A percentile compares a stretch with the other conserved stretches of the same genome.
phyloP scores from a whole-genome alignment of 2,113 vertebrate species.

The Vireo altiloquus region DNA sequence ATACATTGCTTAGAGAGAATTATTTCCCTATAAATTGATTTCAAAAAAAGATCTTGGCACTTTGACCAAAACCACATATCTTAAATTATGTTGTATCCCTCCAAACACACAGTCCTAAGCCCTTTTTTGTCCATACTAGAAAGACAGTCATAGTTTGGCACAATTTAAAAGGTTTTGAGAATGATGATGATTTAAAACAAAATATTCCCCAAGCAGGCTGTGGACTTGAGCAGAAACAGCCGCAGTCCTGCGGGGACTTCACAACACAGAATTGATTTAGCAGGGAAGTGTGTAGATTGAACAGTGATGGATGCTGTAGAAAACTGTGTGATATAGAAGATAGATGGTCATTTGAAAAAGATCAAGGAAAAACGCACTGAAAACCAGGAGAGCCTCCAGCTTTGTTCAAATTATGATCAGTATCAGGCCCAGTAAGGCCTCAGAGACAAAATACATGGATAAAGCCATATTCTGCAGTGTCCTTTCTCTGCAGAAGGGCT shows the following conservation, averaged over 20 bases:
- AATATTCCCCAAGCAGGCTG: slow-evolving; percentile 36
- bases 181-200: slow-evolving; percentile 45
- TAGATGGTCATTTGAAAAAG: slow-evolving; percentile 41
- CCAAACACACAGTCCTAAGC: slow-evolving; percentile 27
- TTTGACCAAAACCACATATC: slow-evolving; percentile 46
- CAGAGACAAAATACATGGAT: not conserved
- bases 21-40: slow-evolving; percentile 55
- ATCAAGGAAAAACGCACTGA: slow-evolving; percentile 21
- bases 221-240: slow-evolving; percentile 54
- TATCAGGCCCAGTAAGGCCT: not conserved
- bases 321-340: slow-evolving; percentile 19
- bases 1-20: slow-evolving; percentile 21
- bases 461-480: not conserved
- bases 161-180: slow-evolving; percentile 53
- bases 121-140: slow-evolving; percentile 45
- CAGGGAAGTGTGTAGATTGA: slow-evolving; percentile 29
- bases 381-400: not conserved
- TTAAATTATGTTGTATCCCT: slow-evolving; percentile 43
- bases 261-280: slow-evolving; percentile 40
- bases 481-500: not conserved
- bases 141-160: slow-evolving; percentile 36
- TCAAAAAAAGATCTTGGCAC: slow-evolving; percentile 34
- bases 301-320: slow-evolving; percentile 48
- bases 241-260: slow-evolving; percentile 6
- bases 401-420: not conserved